A percentile compares a stretch with the other conserved stretches of the same genome.
phyloP scores from a whole-genome alignment of 2,888 invertebrate genomes.

The Diogma glabrata region DNA sequence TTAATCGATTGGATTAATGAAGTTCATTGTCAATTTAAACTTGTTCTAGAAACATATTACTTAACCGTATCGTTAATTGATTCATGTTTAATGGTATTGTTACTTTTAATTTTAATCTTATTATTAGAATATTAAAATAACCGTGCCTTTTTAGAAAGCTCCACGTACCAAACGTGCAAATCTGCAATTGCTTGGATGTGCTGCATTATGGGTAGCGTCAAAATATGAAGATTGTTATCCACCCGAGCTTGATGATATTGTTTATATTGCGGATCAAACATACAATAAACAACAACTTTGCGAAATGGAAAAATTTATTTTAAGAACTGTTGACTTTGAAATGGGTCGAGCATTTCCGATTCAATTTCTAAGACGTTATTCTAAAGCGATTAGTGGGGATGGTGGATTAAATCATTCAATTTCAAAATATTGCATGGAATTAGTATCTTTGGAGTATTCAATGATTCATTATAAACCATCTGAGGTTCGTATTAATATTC shows the following conservation, averaged over 20 bases:
- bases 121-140: conserved; percentile 28
- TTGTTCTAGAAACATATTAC: conserved; percentile 81
- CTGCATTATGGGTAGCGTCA: conserved; percentile 79
- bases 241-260: conserved; percentile 79
- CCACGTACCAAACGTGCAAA: conserved; percentile 52
- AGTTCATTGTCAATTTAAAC: conserved; percentile 75
- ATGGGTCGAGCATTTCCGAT: conserved; percentile 79
- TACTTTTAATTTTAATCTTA: conserved; percentile 24
- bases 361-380: conserved; percentile 75
- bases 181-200: conserved; percentile 80
- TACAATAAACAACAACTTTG: conserved; percentile 69
- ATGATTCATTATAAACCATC: conserved; percentile 73
- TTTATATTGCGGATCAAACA: conserved; percentile 80
- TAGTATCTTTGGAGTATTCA: conserved; percentile 67
- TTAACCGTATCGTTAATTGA: conserved; percentile 81
- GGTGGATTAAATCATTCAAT: conserved; percentile 61
- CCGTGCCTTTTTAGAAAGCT: conserved; percentile 40
- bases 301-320: conserved; percentile 58
- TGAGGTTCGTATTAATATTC: conserved; percentile 58
- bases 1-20: conserved; percentile 91
- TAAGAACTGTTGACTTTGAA: conserved; percentile 56
- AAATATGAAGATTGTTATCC: conserved; percentile 93
- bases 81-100: conserved; percentile 53
- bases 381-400: conserved; percentile 49
- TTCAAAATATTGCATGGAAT: conserved; percentile 86